Evolutionary conservation across 2,888 invertebrate genomes (phyloP).

Genomic region (Euplagia quadripunctaria): DNA sequence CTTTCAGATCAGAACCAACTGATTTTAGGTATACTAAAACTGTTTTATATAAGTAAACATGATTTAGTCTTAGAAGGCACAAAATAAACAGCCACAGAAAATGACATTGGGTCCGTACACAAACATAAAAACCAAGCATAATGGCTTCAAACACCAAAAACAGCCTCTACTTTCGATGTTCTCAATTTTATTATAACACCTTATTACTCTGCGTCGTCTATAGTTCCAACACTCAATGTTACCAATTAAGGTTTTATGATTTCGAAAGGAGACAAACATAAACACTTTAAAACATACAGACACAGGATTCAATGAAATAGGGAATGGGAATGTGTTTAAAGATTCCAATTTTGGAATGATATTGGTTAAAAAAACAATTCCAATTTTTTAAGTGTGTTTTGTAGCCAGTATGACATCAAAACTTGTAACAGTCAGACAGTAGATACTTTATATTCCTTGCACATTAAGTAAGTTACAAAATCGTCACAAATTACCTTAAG

Average conservation of each 20-base stretch:
- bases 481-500: constrained; percentile 85
- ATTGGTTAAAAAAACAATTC: neutral
- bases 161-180: constrained; percentile 14
- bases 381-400: constrained; percentile 7
- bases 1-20: neutral
- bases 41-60: too few species aligned
- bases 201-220: constrained; percentile 29
- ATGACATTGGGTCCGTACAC: neutral
- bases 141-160: constrained; percentile 26
- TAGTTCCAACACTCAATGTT: constrained; percentile 14
- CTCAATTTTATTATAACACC: constrained; percentile 22
- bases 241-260: constrained; percentile 23
- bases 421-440: constrained; percentile 20
- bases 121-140: constrained; percentile 9
- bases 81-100: neutral
- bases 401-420: constrained; percentile 12
- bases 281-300: neutral
- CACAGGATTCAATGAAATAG: neutral
- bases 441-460: constrained; percentile 85
- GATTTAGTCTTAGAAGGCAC: neutral
- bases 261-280: constrained; percentile 6
- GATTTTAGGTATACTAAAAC: neutral
- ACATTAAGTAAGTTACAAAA: constrained; percentile 85
- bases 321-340: neutral
- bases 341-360: neutral